Evolutionary conservation across 2,888 invertebrate species (phyloP), one percentile per base, ranked within the genome.

Genomic region (Zygaena filipendulae): DNA sequence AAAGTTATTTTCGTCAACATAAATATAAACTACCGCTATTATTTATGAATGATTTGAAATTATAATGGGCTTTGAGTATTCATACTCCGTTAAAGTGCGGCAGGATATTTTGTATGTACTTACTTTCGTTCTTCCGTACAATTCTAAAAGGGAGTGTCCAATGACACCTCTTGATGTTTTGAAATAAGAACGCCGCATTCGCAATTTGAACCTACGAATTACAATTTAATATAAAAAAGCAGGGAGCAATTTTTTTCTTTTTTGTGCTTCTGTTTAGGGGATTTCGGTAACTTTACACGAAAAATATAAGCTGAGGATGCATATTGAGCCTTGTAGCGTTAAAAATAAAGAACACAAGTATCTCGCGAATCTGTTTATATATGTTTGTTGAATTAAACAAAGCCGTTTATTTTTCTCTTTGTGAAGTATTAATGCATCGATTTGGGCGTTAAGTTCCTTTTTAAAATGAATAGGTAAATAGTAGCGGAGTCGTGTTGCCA

Each of bases 401-500:
- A 75, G 72, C 69, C 71, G 75, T 75, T 77, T 79, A 79, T 75
- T 74, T 72, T 69, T 66, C 63, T 62, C 62, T 74, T 75, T 77
- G 77, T 77, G 38, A 50, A 47, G 54, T 64, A 70, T 75, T 74
- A 74, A 64, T 54, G 66, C 63, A 63, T 62, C 74, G 74, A 77
- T 77, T 74, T 77, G 75, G 77, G 77, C 74, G 77, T 77, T 70
- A 68, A 72, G 68, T 74, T 75, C 70, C 66, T 64, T 72, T 71
- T 75, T 71, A 59, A 74, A 77, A 77, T 77, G 77, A 75, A 79
- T 75, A 77, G 75, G 72, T 75, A 77, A 79, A 79, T 75, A 77
- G 64, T 67, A 57, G 43, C 52, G 68, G 49, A n/a, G 48, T 77
- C 77, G 39, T 47, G 49, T 77, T 77, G 59, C 77, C 64, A 56